Base-by-base conservation (phyloP, 2,113 vertebrate genomes). In the Semicossyphus pulcher region DNA sequence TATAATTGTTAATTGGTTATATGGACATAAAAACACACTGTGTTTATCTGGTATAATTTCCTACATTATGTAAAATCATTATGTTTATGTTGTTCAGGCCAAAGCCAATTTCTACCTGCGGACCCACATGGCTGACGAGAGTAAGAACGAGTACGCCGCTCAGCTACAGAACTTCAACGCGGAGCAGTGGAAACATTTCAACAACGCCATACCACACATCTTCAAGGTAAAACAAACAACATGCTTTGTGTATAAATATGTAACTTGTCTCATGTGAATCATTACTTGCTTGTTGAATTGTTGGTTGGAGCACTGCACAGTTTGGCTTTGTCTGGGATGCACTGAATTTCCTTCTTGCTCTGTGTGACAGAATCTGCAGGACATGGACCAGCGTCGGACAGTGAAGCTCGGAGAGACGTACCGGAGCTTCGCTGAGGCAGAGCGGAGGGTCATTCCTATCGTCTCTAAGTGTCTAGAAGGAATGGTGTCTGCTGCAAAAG, bases 81-180 rank as follows among this genome's bases (percentile, higher is more conserved):
- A 37, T 32, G 49, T 52, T 31, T 32, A 2, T 29, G 0, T 52
- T 36, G 15, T 67, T 48, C 62, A 99, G 98, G 96, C 98, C 37
- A 99, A 99, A 90, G 94, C 96, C 36, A 96, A 99, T 88, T 92
- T 97, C 78, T 97, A 99, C 91, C 85, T 96, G 51, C 95, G 97
- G 49, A 99, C 95, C 0, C 97, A 98, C 61, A 96, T 95, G 94
- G 97, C 96, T 8, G 97, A 99, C 53, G 97, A 99, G 87, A 98
- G 97, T 81, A 99, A 99, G 93, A 99, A 99, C 11, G 97, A 99
- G 71, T 99, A 99, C 53, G 98, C 98, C 4, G 96, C 97, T 59
- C 97, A 99, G 32, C 94, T 99, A 42, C 98, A 99, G 79, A 97
- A 94, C 89, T 99, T 97, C 62, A 99, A 99, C 73, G 94, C 91